Evolutionary conservation across 2,888 invertebrate genomes (phyloP).

Genomic region (Nephrotoma flavescens): DNA sequence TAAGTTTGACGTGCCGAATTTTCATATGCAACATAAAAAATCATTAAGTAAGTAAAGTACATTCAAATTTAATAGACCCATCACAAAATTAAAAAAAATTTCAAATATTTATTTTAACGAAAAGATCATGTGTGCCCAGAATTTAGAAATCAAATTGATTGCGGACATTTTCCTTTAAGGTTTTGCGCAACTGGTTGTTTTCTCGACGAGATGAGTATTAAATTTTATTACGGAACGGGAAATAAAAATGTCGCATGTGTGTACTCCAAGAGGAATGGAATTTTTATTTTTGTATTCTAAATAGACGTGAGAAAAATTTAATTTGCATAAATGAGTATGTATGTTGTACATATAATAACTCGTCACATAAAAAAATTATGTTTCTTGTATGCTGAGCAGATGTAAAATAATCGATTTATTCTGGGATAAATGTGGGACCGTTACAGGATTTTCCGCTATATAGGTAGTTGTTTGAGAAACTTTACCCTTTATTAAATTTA

Average conservation of each 20-base stretch:
- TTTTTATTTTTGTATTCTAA: background rate
- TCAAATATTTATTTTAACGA: background rate
- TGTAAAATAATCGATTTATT: background rate
- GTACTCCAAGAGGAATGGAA: background rate
- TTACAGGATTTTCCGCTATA: background rate
- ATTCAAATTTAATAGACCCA: background rate
- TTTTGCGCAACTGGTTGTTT: background rate
- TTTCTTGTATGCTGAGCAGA: background rate
- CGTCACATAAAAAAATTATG: background rate
- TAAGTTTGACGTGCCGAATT: background rate
- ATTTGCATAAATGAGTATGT: background rate
- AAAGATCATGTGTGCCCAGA: background rate
- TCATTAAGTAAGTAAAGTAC: no score
- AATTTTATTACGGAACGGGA: background rate
- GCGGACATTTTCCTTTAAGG: background rate
- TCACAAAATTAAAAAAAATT: background rate
- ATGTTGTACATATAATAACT: background rate
- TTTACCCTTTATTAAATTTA: no score
- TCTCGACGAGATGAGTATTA: background rate
- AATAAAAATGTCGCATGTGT: background rate
- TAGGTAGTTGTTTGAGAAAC: no score
- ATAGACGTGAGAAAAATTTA: background rate
- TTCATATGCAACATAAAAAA: background rate
- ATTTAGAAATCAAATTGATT: background rate
- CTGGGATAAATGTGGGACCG: background rate